Percentiles rank a stretch among this genome's conserved stretches.
Conservation (phyloP, 2,797 vertebrate species). For the Carduelis carduelis region DNA sequence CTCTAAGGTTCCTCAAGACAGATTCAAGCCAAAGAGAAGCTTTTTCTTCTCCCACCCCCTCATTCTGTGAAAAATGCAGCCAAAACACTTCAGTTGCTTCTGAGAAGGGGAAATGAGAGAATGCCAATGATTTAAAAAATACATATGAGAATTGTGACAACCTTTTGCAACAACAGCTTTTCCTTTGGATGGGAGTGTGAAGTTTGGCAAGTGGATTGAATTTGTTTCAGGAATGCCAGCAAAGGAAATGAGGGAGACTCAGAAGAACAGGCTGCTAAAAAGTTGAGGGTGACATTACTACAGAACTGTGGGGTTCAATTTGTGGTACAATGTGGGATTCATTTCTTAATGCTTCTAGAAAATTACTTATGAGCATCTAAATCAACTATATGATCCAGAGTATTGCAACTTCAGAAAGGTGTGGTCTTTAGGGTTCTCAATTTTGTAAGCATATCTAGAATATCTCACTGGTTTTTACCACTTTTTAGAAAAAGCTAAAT, state of each 20-base stretch:
- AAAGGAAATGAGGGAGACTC: not conserved
- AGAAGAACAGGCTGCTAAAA: not conserved
- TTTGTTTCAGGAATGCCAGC: not conserved
- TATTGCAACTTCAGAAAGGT: not conserved
- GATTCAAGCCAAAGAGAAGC: not conserved
- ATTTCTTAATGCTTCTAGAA: not conserved
- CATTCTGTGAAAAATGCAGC: not conserved
- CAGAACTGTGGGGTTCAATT: not conserved
- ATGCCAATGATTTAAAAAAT: not conserved
- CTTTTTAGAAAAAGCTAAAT: not conserved
- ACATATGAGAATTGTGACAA: not conserved
- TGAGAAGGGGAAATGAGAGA: not conserved
- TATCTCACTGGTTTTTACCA: not conserved
- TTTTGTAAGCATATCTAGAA: not conserved
- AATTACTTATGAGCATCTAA: not conserved
- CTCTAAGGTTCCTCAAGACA: not conserved
- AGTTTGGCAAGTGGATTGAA: not conserved
- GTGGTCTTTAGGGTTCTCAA: not conserved
- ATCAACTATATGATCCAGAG: not conserved
- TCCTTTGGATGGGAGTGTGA: not conserved
- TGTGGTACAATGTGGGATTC: not conserved
- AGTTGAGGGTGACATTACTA: not conserved
- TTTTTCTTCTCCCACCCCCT: slow-evolving; percentile 28
- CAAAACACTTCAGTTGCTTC: slow-evolving; percentile 24
- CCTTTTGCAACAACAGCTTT: slow-evolving; percentile 3